Evolutionary conservation across 2,797 vertebrate genomes (phyloP), one percentile per base, ranked within the genome.

Genomic region (Tokudaia tokunoshimensis): DNA sequence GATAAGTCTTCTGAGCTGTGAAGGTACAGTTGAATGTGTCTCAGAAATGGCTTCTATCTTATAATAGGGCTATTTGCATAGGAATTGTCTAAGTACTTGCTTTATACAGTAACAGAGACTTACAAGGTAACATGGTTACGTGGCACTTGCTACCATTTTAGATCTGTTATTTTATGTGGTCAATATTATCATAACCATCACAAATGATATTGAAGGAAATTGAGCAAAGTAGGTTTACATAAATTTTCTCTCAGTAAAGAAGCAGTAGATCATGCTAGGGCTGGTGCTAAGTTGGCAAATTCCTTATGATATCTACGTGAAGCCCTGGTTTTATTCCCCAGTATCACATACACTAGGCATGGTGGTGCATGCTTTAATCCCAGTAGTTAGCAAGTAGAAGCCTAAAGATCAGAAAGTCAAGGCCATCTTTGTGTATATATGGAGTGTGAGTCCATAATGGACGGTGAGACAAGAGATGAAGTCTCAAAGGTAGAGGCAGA

Each of bases 1-100:
- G 55, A 5, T 41, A 22, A 31, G n/a, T 87, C 4, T 7, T 76
- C 11, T 76, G 20, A 17, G 1, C 34, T 59, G 34, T 79, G 17
- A 59, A 41, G 29, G 15, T n/a, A 22, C 24, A n/a, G 52, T 37
- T 92, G 34, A 41, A 52, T 57, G 80, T 88, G 72, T 3, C 81
- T 50, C 15, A 97, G 37, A 88, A 44, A 47, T 78, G 34, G 15
- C 47, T 92, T 94, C 37, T 95, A 5, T 91, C 7, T 37, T 50
- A 87, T 37, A 24, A 44, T 24, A 3, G 14, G 41, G n/a, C 2
- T 34, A 31, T 61, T 55, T 75, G 26, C 4, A 67, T 65, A 72
- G n/a, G 14, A 89, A 7, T 65, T 89, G 34, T 85, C 85, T 94
- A 20, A 26, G 19, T 74, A 44, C 29, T 59, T 93, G 8, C 3